Base-by-base conservation (phyloP, 2,797 vertebrate species). In the Luscinia megarhynchos region DNA sequence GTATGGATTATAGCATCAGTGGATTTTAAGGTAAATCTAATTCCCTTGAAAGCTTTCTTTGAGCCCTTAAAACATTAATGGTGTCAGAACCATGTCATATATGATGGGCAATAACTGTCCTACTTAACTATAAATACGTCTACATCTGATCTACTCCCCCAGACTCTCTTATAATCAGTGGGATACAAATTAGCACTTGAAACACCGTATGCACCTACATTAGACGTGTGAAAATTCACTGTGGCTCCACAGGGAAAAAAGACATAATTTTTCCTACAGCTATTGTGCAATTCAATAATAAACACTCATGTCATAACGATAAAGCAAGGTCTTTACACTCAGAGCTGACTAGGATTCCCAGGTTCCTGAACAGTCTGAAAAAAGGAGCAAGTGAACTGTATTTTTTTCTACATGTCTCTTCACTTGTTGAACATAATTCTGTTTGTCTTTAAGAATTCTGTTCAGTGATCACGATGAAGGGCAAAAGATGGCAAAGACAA, bases 11-110 rank as follows among this genome's bases (percentile, higher is more conserved):
- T 26, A 93, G 51, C 24, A 64, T 54, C 11, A 85, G 51, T 21
- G 34, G n/a, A 34, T 83, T 78, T 94, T 54, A 89, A 92, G 36
- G 58, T 81, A 91, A 80, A 91, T 84, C 40, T 78, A 74, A 80
- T 80, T 86, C 11, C 26, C 36, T 34, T 64, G 34, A 93, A 92
- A 87, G 54, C 23, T 84, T 85, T 83, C 21, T 61, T 64, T 62
- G 50, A 84, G 38, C 11, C 30, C 36, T 61, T 86, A 75, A 85
- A 80, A 74, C 21, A 70, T 50, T 30, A 79, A 58, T 29, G 43
- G 46, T 85, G 87, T 72, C 41, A 83, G 46, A 92, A 74, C 15
- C 34, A 32, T 70, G n/a, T 50, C 78, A 64, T 48, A 59, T n/a
- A 80, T 50, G 64, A 83, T 3, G 2, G 50, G 30, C 29, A 74